Conservation (phyloP, 1,140 invertebrate species). For the Trichonephila clavipes region DNA sequence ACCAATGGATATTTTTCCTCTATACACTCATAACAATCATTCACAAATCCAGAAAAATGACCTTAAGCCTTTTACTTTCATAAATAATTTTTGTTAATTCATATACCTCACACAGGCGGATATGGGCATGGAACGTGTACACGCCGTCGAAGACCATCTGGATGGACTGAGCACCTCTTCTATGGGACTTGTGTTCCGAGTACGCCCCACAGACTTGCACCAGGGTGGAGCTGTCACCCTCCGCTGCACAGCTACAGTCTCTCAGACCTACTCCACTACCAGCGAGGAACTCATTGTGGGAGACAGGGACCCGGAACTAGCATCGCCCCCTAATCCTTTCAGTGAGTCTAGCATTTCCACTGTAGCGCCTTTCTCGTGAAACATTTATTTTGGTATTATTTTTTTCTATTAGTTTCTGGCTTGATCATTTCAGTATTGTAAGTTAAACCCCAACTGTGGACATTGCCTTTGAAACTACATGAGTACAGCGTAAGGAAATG, state of each 20-base stretch:
- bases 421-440: too few species aligned
- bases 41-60: too few species aligned
- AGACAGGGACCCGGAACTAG: conserved; percentile 5
- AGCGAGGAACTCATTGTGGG: conserved; percentile 72
- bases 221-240: conserved; percentile 52
- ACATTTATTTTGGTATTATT: too few species aligned
- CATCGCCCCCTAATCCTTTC: conserved; percentile 26
- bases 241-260: conserved; percentile 55
- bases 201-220: conserved; percentile 12
- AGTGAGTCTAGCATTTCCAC: not conserved
- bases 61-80: too few species aligned
- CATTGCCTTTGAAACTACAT: too few species aligned
- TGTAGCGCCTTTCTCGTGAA: not conserved
- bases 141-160: conserved; percentile 20
- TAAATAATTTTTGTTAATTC: too few species aligned
- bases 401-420: too few species aligned
- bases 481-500: too few species aligned
- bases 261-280: conserved; percentile 70
- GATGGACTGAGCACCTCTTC: conserved; percentile 51
- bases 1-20: too few species aligned
- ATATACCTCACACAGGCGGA: not conserved
- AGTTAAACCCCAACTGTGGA: too few species aligned
- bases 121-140: not conserved
- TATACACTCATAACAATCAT: too few species aligned
- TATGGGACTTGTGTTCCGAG: conserved; percentile 25